These are phyloP conservation scores for Alectura lathami DNA, from an alignment of 2,113 vertebrate species.

Conservation along the genomic window DNA sequence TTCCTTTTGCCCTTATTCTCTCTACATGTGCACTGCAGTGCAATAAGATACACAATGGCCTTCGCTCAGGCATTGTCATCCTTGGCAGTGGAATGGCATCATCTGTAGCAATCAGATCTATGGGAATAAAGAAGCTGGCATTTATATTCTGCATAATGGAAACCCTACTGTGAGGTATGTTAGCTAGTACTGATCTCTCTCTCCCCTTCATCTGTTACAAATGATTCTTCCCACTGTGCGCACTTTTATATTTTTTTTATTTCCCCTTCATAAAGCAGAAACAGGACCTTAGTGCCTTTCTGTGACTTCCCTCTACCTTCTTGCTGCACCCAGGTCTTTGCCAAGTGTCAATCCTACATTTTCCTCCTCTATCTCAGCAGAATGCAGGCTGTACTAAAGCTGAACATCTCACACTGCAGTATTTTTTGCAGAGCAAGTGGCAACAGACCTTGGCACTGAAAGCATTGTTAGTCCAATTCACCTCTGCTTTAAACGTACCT, in stretches of 20 bases:
- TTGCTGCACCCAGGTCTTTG: neutral
- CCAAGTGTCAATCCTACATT: neutral
- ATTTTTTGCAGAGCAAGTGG: neutral
- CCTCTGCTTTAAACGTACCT: neutral
- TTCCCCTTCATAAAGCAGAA: neutral
- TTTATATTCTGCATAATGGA: slow-evolving; percentile 91
- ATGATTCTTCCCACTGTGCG: neutral
- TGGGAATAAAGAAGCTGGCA: slow-evolving; percentile 93
- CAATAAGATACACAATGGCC: slow-evolving; percentile 91
- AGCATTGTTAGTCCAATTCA: neutral
- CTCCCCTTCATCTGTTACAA: neutral
- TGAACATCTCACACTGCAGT: neutral
- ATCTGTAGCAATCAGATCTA: slow-evolving; percentile 92
- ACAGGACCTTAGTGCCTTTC: neutral
- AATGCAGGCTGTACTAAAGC: neutral
- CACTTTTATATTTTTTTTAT: neutral
- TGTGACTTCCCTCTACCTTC: neutral
- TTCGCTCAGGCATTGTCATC: slow-evolving; percentile 90
- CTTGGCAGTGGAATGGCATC: slow-evolving; percentile 90
- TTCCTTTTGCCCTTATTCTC: slow-evolving; percentile 19
- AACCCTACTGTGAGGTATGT: slow-evolving; percentile 90
- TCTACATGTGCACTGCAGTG: slow-evolving; percentile 76
- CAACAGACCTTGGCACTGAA: fast-evolving
- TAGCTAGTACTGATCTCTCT: neutral
- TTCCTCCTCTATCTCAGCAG: neutral